A percentile compares a stretch with the other conserved stretches of the same genome.
These are phyloP conservation scores for Phocides pigmalion DNA, from an alignment of 1,140 invertebrate genomes.

Conservation along the genomic window DNA sequence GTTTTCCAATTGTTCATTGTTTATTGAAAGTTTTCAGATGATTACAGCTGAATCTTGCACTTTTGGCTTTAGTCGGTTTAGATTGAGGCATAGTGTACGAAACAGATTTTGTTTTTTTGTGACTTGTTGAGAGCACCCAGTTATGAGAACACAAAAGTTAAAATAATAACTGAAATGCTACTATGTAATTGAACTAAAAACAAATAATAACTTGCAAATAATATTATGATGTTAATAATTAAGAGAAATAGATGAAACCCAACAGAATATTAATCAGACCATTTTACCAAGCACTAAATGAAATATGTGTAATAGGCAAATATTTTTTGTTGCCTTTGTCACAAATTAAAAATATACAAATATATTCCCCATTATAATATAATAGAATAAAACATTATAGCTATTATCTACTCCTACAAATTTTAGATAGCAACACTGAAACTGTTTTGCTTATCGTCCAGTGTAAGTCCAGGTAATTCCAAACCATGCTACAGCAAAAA, in stretches of 20 bases:
- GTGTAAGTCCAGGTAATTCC: constrained; percentile 5
- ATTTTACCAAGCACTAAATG: too few relatives aligned
- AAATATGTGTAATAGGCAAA: background rate
- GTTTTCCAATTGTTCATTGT: too few relatives aligned
- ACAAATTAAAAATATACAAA: background rate
- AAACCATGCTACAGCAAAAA: constrained; percentile 27
- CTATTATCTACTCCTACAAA: constrained; percentile 9
- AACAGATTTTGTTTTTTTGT: background rate
- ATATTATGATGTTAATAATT: too few relatives aligned
- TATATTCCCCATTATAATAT: too few relatives aligned
- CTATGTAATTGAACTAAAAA: background rate
- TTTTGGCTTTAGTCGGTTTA: too few relatives aligned
- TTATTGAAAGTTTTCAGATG: too few relatives aligned
- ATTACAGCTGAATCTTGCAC: too few relatives aligned
- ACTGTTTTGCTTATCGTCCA: constrained; percentile 1
- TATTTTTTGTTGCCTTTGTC: background rate
- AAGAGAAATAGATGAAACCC: too few relatives aligned
- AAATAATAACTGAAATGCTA: too few relatives aligned
- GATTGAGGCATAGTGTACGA: background rate
- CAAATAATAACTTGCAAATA: too few relatives aligned
- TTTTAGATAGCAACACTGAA: constrained; percentile 9
- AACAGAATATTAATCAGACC: too few relatives aligned
- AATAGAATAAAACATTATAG: constrained; percentile 1
- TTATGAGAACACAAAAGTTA: background rate
- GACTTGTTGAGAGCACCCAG: constrained; percentile 8